Evolutionary conservation across 2,113 vertebrate genomes (phyloP).

Genomic region (Poeciliopsis occidentalis): DNA sequence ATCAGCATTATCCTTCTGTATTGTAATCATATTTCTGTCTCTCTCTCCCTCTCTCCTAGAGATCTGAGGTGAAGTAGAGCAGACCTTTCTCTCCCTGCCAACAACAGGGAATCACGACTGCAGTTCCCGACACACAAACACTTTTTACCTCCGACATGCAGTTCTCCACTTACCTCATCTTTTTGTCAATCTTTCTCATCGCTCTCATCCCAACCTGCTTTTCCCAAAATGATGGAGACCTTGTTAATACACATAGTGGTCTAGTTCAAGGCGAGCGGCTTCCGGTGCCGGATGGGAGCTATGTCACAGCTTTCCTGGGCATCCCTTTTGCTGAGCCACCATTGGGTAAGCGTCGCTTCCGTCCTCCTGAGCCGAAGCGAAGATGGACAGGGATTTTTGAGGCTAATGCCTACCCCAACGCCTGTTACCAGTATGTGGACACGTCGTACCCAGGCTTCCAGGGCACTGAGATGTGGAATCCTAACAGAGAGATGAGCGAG

Average conservation of each 20-base stretch:
- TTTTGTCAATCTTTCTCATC: constrained; percentile 57
- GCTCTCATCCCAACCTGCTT: constrained; percentile 45
- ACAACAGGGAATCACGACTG: constrained; percentile 30
- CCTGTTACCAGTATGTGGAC: too few species aligned
- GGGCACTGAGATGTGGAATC: too few species aligned
- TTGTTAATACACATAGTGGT: constrained; percentile 80
- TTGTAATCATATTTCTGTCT: constrained; percentile 48
- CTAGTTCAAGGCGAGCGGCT: constrained; percentile 80
- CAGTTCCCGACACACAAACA: constrained; percentile 15
- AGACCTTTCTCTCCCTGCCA: constrained; percentile 23
- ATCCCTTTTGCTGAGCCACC: constrained; percentile 90
- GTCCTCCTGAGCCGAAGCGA: constrained; percentile 80
- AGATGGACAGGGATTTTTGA: constrained; percentile 82
- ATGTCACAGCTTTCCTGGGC: constrained; percentile 86
- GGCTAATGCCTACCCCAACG: too few species aligned
- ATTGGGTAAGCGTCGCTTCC: constrained; percentile 83
- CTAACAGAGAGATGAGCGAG: too few species aligned
- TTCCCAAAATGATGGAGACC: constrained; percentile 78
- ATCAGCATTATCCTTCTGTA: too few species aligned
- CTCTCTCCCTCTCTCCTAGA: constrained; percentile 28
- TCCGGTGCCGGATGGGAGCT: constrained; percentile 70
- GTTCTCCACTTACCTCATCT: constrained; percentile 40
- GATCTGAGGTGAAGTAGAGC: constrained; percentile 62
- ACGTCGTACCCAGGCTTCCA: too few species aligned
- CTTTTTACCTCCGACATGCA: constrained; percentile 61